A percentile compares a stretch with the other conserved stretches of the same genome.
Conservation (phyloP, 2,113 vertebrate genomes). For the Sceloporus undulatus region DNA sequence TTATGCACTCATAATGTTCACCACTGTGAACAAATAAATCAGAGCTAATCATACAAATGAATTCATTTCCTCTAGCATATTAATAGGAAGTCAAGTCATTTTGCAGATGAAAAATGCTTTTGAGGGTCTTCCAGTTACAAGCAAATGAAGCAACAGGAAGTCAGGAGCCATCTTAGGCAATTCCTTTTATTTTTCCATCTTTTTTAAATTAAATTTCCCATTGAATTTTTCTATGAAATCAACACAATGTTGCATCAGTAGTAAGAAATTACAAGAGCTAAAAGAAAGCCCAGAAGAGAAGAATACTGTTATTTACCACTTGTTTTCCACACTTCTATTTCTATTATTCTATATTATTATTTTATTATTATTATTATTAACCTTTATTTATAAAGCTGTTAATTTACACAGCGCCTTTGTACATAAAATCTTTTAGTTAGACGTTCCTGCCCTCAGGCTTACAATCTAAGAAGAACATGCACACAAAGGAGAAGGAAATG, state of each 20-base stretch:
- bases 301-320: not conserved
- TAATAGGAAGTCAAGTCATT: constrained; percentile 6
- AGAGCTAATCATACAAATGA: constrained; percentile 16
- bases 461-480: too few relatives aligned
- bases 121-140: constrained; percentile 27
- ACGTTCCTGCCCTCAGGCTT: too few relatives aligned
- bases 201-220: not conserved
- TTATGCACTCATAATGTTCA: constrained; percentile 8
- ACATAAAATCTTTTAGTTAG: too few relatives aligned
- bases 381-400: too few relatives aligned
- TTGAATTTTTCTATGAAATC: not conserved
- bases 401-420: too few relatives aligned
- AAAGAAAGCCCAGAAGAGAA: not conserved
- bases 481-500: too few relatives aligned
- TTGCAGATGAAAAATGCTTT: constrained; percentile 11
- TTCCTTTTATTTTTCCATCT: not conserved
- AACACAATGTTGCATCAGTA: not conserved
- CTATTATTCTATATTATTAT: not conserved
- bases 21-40: constrained; percentile 8
- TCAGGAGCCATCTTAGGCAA: constrained; percentile 4
- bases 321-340: constrained; percentile 17
- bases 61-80: not conserved
- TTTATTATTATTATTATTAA: too few relatives aligned
- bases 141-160: not conserved
- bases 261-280: not conserved